These are phyloP conservation scores for Barypeithes pellucidus DNA, from an alignment of 2,888 invertebrate species.

Conservation along the genomic window DNA sequence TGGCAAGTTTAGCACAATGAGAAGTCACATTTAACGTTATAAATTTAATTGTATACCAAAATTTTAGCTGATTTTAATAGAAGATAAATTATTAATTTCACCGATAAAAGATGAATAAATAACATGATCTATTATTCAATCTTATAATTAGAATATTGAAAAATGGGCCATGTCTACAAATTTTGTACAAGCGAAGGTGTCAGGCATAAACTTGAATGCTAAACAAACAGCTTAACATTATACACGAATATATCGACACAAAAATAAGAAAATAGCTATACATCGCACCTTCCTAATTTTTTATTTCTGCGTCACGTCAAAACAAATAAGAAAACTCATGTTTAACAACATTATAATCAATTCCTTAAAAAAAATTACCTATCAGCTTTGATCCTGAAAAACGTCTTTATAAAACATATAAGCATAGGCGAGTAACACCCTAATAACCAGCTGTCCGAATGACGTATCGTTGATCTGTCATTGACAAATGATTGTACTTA, in stretches of 20 bases:
- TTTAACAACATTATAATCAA: background rate
- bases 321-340: slow-evolving; percentile 6
- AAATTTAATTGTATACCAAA: too few relatives aligned
- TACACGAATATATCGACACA: background rate
- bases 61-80: too few relatives aligned
- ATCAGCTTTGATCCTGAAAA: slow-evolving; percentile 13
- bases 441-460: slow-evolving; percentile 49
- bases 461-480: slow-evolving; percentile 51
- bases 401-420: slow-evolving; percentile 30
- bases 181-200: too few relatives aligned
- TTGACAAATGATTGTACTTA: slow-evolving; percentile 49
- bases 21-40: too few relatives aligned
- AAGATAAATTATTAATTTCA: too few relatives aligned
- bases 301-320: background rate
- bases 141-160: too few relatives aligned
- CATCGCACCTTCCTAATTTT: background rate
- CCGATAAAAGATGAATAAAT: too few relatives aligned
- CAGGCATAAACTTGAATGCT: background rate
- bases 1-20: too few relatives aligned
- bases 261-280: background rate
- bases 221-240: background rate
- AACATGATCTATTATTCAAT: too few relatives aligned
- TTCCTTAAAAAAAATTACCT: slow-evolving; percentile 6
- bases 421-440: slow-evolving; percentile 30
- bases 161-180: too few relatives aligned